Conservation (phyloP, 2,797 vertebrate species). For the Chloroceryle inda region DNA sequence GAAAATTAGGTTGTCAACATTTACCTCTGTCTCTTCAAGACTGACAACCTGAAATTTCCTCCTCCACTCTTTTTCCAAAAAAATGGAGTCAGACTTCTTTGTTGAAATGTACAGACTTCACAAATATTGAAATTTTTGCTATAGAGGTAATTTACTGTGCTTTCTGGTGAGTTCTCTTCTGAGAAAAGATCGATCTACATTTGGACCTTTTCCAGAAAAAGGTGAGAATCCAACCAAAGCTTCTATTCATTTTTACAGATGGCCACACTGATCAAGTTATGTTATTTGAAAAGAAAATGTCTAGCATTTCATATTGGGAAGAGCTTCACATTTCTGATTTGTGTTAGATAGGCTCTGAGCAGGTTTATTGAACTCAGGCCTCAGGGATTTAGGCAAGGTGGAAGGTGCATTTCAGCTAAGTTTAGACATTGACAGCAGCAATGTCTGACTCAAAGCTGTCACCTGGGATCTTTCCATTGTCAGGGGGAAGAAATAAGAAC, state of each 20-base stretch:
- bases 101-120: background rate
- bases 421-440: background rate
- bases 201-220: slow-evolving; percentile 1
- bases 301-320: background rate
- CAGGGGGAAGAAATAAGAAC: background rate
- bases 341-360: background rate
- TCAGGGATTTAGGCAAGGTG: background rate
- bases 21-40: background rate
- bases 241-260: background rate
- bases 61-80: background rate
- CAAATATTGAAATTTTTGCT: background rate
- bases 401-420: background rate
- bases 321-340: background rate
- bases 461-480: background rate
- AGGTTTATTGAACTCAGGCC: background rate
- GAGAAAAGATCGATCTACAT: background rate
- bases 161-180: background rate
- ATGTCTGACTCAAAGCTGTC: background rate
- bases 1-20: background rate
- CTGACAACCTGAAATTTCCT: background rate
- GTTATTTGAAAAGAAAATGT: background rate
- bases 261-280: background rate
- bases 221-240: background rate
- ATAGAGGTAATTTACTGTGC: background rate
- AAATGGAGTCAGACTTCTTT: background rate